A percentile compares a stretch with the other conserved stretches of the same genome.
These are phyloP conservation scores for Girardinus metallicus DNA, from an alignment of 2,797 vertebrate genomes.

Conservation along the genomic window DNA sequence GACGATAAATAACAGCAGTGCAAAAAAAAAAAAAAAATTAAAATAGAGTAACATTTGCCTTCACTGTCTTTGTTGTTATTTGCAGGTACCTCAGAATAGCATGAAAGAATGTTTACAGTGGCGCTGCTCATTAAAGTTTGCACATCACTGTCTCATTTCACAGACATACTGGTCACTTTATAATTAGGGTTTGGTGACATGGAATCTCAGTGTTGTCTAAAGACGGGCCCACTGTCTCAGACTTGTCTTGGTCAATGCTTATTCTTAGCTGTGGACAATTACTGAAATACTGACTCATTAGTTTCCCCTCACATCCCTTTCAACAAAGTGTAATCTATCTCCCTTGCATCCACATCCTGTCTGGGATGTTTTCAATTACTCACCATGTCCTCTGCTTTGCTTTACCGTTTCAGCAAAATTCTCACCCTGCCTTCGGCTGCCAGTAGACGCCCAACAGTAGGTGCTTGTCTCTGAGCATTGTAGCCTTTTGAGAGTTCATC, in stretches of 20 bases:
- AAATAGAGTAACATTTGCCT: constrained; percentile 38
- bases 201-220: constrained; percentile 51
- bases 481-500: constrained; percentile 27
- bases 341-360: constrained; percentile 74
- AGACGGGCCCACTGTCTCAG: constrained; percentile 54
- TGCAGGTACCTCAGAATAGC: constrained; percentile 46
- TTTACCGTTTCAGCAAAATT: constrained; percentile 71
- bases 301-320: constrained; percentile 76
- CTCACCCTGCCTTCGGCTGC: constrained; percentile 40
- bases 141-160: constrained; percentile 42
- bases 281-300: constrained; percentile 77
- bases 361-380: constrained; percentile 80
- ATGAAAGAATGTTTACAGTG: constrained; percentile 56
- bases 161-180: constrained; percentile 62
- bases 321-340: constrained; percentile 76
- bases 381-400: constrained; percentile 65
- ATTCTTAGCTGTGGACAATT: constrained; percentile 69
- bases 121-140: constrained; percentile 62
- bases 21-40: neutral
- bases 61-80: constrained; percentile 39
- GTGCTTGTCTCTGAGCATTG: constrained; percentile 35
- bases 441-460: constrained; percentile 17
- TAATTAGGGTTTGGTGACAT: constrained; percentile 65
- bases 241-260: constrained; percentile 58
- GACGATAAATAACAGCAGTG: constrained; percentile 26